Percentiles rank a stretch among this genome's conserved stretches.
Conservation (phyloP, 2,113 vertebrate species). For the Mus musculus region GRCm39 chr10:105578001-105578500, state of each 20-base stretch:
- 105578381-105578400: conserved; percentile 66
- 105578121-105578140: neutral
- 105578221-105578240: neutral
- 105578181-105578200: neutral
- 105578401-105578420: conserved; percentile 27
- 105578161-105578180: conserved; percentile 14
- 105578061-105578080: no score
- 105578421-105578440: conserved; percentile 22
- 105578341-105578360: conserved; percentile 63
- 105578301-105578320: conserved; percentile 29
- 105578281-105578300: conserved; percentile 59
- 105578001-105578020: neutral
- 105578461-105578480: conserved; percentile 36
- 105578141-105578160: neutral
- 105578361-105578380: conserved; percentile 22
- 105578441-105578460: conserved; percentile 54
- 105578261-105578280: neutral
- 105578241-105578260: neutral
- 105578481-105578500: conserved; percentile 63
- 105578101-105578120: neutral
- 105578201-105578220: conserved; percentile 35
- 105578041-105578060: neutral
- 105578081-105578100: neutral
- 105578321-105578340: conserved; percentile 28
- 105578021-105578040: neutral